Evolutionary conservation across 2,888 invertebrate genomes (phyloP), one percentile per base, ranked within the genome.

Genomic region (Cremastinae sp.): DNA sequence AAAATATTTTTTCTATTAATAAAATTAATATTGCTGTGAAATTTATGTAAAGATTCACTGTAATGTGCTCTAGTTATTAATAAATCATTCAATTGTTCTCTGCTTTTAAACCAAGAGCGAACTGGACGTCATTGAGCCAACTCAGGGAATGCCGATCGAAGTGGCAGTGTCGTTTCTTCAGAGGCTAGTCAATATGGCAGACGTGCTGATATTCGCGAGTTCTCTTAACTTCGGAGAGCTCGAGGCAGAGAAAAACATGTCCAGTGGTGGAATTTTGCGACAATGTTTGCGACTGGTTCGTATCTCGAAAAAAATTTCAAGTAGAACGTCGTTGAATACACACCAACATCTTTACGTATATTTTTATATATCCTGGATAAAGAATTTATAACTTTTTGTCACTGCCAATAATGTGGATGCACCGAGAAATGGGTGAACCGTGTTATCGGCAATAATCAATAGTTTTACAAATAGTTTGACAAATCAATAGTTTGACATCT

Each of bases 171-270:
- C 97, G 8, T 98, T 99, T 91, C 93, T 99, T n/a, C 98, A 98
- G 90, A 93, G 99, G 71, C 93, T 99, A 81, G 98, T 99, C 84
- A 97, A 98, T 89, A 97, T 99, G 96, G 98, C 98, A 0, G 99
- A 99, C 88, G 98, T 99, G 51, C 93, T 99, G 34, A 98, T 99
- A 84, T 99, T 99, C 91, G 98, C 99, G 72, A 98, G 98, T 86
- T 97, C 98, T 1, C 92, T 99, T 72, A 98, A 98, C 92, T 99
- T 99, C 87, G 96, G 96, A 22, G 99, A 99, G 90, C 91, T 99
- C 51, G 99, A 99, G 91, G 97, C 98, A 0, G 99, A 99, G 91
- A 99, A 99, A 91, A 99, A 99, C 90, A 99, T 99, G 99, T 98
- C 98, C 58, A 96, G 97, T 84, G 99, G 99, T n/a, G 99, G 99